phyloP scores from a whole-genome alignment of 2,888 invertebrate species.

The Harpagoxenus sublaevis region DNA sequence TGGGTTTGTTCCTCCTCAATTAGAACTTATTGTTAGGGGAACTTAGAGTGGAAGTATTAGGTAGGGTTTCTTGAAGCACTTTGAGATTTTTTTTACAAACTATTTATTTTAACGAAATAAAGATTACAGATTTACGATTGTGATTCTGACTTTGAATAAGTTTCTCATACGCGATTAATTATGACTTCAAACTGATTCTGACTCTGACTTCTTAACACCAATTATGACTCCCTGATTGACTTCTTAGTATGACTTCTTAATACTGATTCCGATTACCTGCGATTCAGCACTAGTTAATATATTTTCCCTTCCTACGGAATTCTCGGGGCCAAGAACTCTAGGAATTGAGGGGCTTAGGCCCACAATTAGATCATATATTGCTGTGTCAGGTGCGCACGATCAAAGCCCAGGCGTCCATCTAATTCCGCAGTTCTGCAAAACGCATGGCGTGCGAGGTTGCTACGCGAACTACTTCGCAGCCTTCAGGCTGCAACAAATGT shows the following conservation, averaged over 20 bases:
- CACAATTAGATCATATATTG: not conserved
- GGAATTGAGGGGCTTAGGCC: not conserved
- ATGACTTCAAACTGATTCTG: not conserved
- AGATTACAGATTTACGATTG: not conserved
- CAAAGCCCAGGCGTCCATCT: not conserved
- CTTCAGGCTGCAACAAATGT: not conserved
- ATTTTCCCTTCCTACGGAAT: not conserved
- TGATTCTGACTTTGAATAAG: not conserved
- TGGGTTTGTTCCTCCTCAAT: not conserved
- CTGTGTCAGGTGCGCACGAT: not conserved
- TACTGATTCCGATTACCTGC: not conserved
- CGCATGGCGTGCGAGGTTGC: not conserved
- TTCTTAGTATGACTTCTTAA: not conserved
- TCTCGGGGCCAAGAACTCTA: not conserved
- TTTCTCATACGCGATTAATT: not conserved
- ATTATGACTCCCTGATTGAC: not conserved
- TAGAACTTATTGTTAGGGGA: not conserved
- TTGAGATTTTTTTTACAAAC: not conserved
- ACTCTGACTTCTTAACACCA: not conserved
- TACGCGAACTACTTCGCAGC: not conserved
- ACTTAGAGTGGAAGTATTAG: not conserved
- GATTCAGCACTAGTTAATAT: not conserved
- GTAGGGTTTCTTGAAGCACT: not conserved
- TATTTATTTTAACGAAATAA: not conserved
- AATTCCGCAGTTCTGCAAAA: not conserved